Conservation (phyloP, 1,140 invertebrate species). For the Bombus sibiricus region DNA sequence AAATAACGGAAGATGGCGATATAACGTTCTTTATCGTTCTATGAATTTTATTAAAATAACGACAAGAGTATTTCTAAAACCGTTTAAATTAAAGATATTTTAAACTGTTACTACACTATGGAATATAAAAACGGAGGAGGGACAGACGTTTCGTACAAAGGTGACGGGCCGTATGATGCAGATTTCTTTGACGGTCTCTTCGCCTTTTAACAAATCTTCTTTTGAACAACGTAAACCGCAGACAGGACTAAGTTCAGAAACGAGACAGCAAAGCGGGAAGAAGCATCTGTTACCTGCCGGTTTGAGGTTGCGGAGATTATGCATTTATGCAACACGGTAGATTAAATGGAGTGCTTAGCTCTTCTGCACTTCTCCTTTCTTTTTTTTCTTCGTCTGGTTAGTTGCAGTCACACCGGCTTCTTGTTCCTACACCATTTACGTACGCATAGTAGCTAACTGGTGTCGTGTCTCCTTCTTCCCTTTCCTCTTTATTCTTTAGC, state of each 20-base stretch:
- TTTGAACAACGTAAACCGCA: background rate
- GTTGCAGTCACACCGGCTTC: constrained; percentile 24
- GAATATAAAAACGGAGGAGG: background rate
- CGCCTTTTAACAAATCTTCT: constrained; percentile 13
- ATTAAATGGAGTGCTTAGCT: constrained; percentile 69
- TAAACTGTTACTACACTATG: no score
- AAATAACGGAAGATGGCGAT: no score
- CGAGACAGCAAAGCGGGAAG: constrained; percentile 38
- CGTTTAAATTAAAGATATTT: no score
- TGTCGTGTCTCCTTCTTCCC: background rate
- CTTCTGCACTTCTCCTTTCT: constrained; percentile 9
- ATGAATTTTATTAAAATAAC: no score
- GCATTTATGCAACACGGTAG: constrained; percentile 73
- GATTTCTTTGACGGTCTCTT: background rate
- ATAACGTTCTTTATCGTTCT: no score
- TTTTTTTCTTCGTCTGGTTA: background rate
- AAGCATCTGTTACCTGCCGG: constrained; percentile 52
- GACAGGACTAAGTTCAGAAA: constrained; percentile 9
- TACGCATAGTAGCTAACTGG: constrained; percentile 35
- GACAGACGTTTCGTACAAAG: background rate
- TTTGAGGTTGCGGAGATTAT: constrained; percentile 64
- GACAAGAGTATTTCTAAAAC: no score
- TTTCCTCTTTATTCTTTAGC: constrained; percentile 31
- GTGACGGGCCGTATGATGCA: background rate
- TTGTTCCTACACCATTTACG: constrained; percentile 33